A percentile compares a stretch with the other conserved stretches of the same genome.
These are phyloP conservation scores for Carcina quercana DNA, from an alignment of 2,888 invertebrate species.

Conservation along the genomic window DNA sequence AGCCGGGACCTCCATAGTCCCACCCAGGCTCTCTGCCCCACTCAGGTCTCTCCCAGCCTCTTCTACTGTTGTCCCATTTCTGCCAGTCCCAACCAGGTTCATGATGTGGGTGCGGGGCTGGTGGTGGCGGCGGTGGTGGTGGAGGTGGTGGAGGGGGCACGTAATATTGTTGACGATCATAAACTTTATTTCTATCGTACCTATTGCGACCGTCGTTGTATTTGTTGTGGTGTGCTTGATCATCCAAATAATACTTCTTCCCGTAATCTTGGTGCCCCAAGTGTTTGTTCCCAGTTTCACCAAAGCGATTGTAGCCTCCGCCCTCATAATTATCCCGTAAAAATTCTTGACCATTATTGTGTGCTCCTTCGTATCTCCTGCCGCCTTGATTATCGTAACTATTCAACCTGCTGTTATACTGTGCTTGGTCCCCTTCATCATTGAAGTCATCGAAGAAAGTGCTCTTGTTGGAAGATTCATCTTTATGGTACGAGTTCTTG, in stretches of 20 bases:
- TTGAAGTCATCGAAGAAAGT: slow-evolving; percentile 79
- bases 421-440: slow-evolving; percentile 63
- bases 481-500: slow-evolving; percentile 80
- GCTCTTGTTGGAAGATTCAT: slow-evolving; percentile 80
- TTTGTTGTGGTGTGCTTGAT: slow-evolving; percentile 53
- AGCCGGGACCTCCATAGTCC: slow-evolving; percentile 58
- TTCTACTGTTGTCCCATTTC: slow-evolving; percentile 39
- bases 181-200: slow-evolving; percentile 48
- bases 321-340: slow-evolving; percentile 50
- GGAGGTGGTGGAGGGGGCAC: slow-evolving; percentile 28
- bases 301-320: slow-evolving; percentile 52
- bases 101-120: slow-evolving; percentile 19
- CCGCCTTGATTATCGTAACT: slow-evolving; percentile 57
- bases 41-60: slow-evolving; percentile 35
- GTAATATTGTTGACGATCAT: slow-evolving; percentile 43
- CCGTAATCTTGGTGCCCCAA: slow-evolving; percentile 56
- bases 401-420: slow-evolving; percentile 54
- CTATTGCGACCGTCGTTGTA: slow-evolving; percentile 52
- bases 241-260: slow-evolving; percentile 62
- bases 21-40: slow-evolving; percentile 36
- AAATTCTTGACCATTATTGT: slow-evolving; percentile 58
- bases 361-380: slow-evolving; percentile 53
- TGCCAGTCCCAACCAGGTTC: slow-evolving; percentile 53
- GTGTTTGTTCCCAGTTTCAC: slow-evolving; percentile 54
- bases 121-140: slow-evolving; percentile 10